phyloP scores from a whole-genome alignment of 37 sponge, comb jelly and placozoan species.

The Ephydatia muelleri region DNA sequence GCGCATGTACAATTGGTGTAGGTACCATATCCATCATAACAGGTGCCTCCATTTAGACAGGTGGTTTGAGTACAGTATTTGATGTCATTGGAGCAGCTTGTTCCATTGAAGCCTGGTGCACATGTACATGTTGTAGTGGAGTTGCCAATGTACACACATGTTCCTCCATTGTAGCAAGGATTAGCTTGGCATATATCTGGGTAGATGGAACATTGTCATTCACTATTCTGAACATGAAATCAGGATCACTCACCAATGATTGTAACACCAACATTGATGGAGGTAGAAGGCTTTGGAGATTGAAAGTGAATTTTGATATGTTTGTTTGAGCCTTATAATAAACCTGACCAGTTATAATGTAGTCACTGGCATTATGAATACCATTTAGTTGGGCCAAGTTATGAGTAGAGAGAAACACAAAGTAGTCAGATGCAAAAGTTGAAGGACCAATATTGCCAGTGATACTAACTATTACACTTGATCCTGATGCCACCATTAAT shows the following conservation, averaged over 20 bases:
- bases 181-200: neutral
- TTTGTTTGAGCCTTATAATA: neutral
- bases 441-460: neutral
- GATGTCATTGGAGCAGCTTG: neutral
- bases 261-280: neutral
- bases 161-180: slow-evolving; percentile 14
- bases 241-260: neutral
- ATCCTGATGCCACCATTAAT: neutral
- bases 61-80: neutral
- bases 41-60: slow-evolving; percentile 44
- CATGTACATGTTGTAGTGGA: neutral
- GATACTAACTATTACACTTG: neutral
- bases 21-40: slow-evolving; percentile 14
- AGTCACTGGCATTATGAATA: neutral
- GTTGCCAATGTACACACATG: neutral
- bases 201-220: neutral
- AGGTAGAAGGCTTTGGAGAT: neutral
- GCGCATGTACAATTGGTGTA: slow-evolving; percentile 6
- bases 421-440: neutral
- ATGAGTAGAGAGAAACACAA: neutral
- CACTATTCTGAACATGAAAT: neutral
- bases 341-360: neutral
- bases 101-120: slow-evolving; percentile 17
- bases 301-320: neutral
- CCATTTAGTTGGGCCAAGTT: neutral